phyloP scores from a whole-genome alignment of 2,888 invertebrate genomes.

The Sphecodes monilicornis region DNA sequence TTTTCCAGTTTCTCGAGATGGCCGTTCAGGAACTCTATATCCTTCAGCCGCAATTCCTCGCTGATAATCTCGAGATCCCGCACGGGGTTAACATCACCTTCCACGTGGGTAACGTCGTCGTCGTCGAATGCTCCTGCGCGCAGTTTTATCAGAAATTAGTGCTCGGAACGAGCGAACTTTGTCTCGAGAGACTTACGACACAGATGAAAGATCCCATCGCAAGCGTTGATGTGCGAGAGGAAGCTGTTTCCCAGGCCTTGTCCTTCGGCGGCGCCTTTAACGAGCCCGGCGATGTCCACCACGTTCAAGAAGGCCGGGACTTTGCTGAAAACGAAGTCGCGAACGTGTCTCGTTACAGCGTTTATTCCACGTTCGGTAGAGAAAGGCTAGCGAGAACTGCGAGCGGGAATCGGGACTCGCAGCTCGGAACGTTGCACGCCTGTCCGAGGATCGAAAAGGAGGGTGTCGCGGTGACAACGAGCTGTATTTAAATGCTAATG shows the following conservation, averaged over 20 bases:
- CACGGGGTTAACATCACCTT: constrained; percentile 99
- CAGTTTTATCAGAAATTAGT: constrained; percentile 23
- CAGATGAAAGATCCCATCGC: constrained; percentile 99
- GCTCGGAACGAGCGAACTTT: background rate
- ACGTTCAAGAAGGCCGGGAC: constrained; percentile 99
- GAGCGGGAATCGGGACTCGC: constrained; percentile 15
- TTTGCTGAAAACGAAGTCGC: constrained; percentile 89
- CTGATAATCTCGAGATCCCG: constrained; percentile 98
- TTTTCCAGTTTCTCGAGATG: constrained; percentile 95
- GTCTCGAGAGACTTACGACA: constrained; percentile 91
- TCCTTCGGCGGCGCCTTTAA: constrained; percentile 99
- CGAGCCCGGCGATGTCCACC: constrained; percentile 99
- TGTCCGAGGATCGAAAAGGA: constrained; percentile 59
- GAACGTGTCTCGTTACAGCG: background rate
- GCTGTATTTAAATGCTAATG: constrained; percentile 82
- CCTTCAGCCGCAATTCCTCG: constrained; percentile 97
- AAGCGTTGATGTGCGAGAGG: constrained; percentile 98
- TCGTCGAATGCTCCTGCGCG: constrained; percentile 96
- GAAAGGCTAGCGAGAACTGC: background rate
- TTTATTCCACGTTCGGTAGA: background rate
- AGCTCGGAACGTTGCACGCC: constrained; percentile 31
- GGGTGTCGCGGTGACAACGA: constrained; percentile 67
- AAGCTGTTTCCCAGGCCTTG: constrained; percentile 99
- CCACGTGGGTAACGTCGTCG: constrained; percentile 98
- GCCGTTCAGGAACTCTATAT: constrained; percentile 94